Conservation (phyloP, 2,113 vertebrate species). For the Gopherus evgoodei region DNA sequence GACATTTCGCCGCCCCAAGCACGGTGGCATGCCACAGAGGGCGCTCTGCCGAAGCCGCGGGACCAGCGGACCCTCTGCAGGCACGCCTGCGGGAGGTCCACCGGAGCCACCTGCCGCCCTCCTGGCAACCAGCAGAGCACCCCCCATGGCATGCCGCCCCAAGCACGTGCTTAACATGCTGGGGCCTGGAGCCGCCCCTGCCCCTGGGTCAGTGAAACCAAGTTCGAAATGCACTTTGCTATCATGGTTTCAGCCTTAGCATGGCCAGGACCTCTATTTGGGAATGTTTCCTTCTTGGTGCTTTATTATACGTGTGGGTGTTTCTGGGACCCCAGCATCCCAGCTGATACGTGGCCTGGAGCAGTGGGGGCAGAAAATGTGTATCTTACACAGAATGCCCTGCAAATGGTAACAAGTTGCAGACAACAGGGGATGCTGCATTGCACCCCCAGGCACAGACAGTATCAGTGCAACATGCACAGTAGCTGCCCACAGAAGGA, state of each 20-base stretch:
- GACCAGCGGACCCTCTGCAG: too few relatives aligned
- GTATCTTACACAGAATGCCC: neutral
- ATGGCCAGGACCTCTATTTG: accelerated
- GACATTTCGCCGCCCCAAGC: too few relatives aligned
- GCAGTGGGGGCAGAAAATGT: neutral
- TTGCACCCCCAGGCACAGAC: neutral
- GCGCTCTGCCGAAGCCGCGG: too few relatives aligned
- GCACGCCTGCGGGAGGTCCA: too few relatives aligned
- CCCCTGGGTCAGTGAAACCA: neutral
- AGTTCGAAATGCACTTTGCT: neutral
- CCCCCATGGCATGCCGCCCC: too few relatives aligned
- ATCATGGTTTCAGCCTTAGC: neutral
- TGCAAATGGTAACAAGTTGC: neutral
- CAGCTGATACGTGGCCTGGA: neutral
- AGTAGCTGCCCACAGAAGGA: neutral
- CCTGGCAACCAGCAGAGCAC: too few relatives aligned
- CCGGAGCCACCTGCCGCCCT: too few relatives aligned
- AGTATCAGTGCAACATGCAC: neutral
- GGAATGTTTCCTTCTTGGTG: neutral
- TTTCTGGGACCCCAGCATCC: neutral
- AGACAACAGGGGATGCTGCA: neutral
- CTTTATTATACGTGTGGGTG: neutral
- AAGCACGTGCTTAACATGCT: too few relatives aligned
- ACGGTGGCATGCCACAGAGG: too few relatives aligned
- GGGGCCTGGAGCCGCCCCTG: too few relatives aligned